phyloP scores from a whole-genome alignment of 2,113 vertebrate genomes.

The Ondatra zibethicus region DNA sequence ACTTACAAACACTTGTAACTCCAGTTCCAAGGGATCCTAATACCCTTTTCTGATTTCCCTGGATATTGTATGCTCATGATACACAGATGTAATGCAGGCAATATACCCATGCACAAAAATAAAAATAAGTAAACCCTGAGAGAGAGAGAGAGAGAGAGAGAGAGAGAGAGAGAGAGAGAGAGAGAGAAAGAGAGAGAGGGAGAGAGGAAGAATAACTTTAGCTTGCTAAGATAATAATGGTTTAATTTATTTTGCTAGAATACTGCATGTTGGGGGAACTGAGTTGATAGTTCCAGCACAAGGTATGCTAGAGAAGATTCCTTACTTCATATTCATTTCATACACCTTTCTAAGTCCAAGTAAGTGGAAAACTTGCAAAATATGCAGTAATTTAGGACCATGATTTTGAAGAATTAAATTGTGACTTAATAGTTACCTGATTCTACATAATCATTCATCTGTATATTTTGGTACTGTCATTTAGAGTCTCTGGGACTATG shows the following conservation, averaged over 20 bases:
- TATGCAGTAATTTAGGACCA: background rate
- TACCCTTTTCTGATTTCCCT: background rate
- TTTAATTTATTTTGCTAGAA: constrained; percentile 16
- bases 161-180: background rate
- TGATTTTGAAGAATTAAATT: constrained; percentile 28
- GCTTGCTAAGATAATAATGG: background rate
- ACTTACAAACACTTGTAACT: background rate
- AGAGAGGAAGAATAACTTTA: background rate
- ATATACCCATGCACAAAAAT: background rate
- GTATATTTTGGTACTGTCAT: constrained; percentile 46
- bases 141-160: background rate
- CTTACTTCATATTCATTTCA: background rate
- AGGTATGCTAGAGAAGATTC: background rate
- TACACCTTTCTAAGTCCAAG: background rate
- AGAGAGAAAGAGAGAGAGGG: background rate
- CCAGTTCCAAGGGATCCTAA: background rate
- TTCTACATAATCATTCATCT: constrained; percentile 14
- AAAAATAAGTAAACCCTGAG: background rate
- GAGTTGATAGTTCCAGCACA: background rate
- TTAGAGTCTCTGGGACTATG: constrained; percentile 1
- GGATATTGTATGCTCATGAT: background rate
- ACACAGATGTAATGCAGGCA: background rate
- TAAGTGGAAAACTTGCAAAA: background rate
- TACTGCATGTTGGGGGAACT: background rate
- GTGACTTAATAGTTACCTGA: constrained; percentile 38